Conservation (phyloP, 1,140 invertebrate species). For the Teleogryllus occipitalis region DNA sequence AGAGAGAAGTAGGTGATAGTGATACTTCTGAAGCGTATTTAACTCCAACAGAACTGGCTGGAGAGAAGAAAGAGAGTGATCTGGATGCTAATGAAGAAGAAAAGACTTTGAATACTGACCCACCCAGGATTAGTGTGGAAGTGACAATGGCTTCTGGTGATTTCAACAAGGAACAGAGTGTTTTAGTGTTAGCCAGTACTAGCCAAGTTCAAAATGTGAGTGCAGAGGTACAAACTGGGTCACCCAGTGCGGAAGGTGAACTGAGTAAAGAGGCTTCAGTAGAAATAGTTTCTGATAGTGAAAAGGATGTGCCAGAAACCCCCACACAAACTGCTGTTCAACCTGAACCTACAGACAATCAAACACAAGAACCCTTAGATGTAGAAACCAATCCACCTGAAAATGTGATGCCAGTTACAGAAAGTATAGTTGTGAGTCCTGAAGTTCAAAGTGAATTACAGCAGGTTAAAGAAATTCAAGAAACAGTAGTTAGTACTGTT, state of each 20-base stretch:
- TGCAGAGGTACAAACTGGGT: background rate
- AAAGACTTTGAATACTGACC: conserved; percentile 23
- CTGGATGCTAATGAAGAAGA: conserved; percentile 15
- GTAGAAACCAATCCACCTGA: background rate
- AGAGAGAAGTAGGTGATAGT: conserved; percentile 36
- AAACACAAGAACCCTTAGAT: background rate
- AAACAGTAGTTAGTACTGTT: background rate
- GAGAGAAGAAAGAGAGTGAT: conserved; percentile 22
- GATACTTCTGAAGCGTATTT: conserved; percentile 52
- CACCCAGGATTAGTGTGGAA: background rate
- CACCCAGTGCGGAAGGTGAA: background rate
- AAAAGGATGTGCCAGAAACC: background rate
- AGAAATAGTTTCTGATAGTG: background rate
- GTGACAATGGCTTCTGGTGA: background rate
- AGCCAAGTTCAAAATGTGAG: background rate
- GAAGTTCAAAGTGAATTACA: background rate
- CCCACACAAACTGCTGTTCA: background rate
- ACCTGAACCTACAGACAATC: background rate
- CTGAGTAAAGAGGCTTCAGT: background rate
- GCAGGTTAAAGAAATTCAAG: background rate
- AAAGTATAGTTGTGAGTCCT: background rate
- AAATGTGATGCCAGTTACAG: background rate
- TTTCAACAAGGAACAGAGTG: background rate
- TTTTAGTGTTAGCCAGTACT: background rate
- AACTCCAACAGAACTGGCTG: conserved; percentile 45